A percentile compares a stretch with the other conserved stretches of the same genome.
phyloP scores from a whole-genome alignment of 2,888 invertebrate species.

The Trimorus sp. region DNA sequence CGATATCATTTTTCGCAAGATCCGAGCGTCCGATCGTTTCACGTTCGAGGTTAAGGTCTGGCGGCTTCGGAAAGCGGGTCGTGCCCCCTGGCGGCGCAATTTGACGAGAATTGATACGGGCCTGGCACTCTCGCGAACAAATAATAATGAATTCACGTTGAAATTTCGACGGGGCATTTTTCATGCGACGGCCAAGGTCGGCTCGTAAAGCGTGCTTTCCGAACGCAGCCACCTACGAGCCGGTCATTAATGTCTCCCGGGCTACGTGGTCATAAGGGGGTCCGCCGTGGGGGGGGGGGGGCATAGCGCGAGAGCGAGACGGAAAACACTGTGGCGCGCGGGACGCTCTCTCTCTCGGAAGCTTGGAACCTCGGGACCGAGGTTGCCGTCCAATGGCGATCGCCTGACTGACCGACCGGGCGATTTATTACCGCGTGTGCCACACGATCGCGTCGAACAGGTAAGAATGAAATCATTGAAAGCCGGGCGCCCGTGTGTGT shows the following conservation, averaged over 20 bases:
- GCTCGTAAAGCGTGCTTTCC: conserved; percentile 51
- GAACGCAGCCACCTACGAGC: conserved; percentile 55
- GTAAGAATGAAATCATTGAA: conserved; percentile 68
- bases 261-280: conserved; percentile 65
- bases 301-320: no score
- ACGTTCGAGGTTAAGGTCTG: no score
- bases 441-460: conserved; percentile 65
- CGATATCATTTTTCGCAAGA: no score
- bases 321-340: not conserved
- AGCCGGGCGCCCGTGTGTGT: conserved; percentile 51
- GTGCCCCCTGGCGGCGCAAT: no score
- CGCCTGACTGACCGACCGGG: conserved; percentile 66
- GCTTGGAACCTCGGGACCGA: conserved; percentile 65
- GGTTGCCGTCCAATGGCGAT: conserved; percentile 59
- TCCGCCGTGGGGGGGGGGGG: not conserved
- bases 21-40: no score
- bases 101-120: no score
- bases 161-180: conserved; percentile 10
- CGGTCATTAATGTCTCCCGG: conserved; percentile 57
- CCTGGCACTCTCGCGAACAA: not conserved
- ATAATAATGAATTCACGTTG: not conserved
- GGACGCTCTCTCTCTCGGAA: conserved; percentile 70
- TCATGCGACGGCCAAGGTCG: conserved; percentile 38
- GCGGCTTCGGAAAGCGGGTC: no score
- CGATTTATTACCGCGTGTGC: conserved; percentile 65